Percentiles rank a stretch among this genome's conserved stretches.
phyloP scores from a whole-genome alignment of 2,888 invertebrate genomes.

The Carabus problematicus region DNA sequence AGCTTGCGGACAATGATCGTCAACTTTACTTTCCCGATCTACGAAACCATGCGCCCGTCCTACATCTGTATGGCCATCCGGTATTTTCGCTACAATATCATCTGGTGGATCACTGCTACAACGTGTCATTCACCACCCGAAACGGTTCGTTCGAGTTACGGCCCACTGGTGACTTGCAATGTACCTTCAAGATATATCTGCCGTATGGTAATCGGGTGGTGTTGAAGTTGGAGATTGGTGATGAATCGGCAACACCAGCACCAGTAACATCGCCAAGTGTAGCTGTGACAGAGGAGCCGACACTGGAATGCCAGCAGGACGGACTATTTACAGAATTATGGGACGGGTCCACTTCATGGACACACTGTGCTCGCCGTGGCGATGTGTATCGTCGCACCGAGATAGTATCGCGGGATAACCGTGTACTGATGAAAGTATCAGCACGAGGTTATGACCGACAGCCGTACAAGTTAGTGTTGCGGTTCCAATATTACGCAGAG shows the following conservation, averaged over 20 bases:
- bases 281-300: slow-evolving; percentile 57
- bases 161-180: slow-evolving; percentile 66
- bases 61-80: slow-evolving; percentile 69
- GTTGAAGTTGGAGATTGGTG: slow-evolving; percentile 67
- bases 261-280: slow-evolving; percentile 50
- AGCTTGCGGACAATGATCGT: slow-evolving; percentile 66
- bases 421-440: slow-evolving; percentile 60
- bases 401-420: slow-evolving; percentile 67
- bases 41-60: slow-evolving; percentile 59
- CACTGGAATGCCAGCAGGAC: not conserved
- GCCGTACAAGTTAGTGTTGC: slow-evolving; percentile 54
- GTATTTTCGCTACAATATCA: slow-evolving; percentile 72
- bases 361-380: slow-evolving; percentile 67
- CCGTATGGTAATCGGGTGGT: slow-evolving; percentile 75
- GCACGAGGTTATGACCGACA: slow-evolving; percentile 46
- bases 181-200: slow-evolving; percentile 73
- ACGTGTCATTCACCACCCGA: slow-evolving; percentile 68
- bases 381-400: slow-evolving; percentile 67
- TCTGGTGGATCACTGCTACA: slow-evolving; percentile 75
- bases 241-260: slow-evolving; percentile 43
- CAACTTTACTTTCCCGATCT: slow-evolving; percentile 65
- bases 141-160: slow-evolving; percentile 73
- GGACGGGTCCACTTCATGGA: slow-evolving; percentile 67
- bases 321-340: slow-evolving; percentile 66
- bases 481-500: slow-evolving; percentile 70